A percentile compares a stretch with the other conserved stretches of the same genome.
phyloP scores from a whole-genome alignment of 2,888 invertebrate species.

The Meta bourneti region DNA sequence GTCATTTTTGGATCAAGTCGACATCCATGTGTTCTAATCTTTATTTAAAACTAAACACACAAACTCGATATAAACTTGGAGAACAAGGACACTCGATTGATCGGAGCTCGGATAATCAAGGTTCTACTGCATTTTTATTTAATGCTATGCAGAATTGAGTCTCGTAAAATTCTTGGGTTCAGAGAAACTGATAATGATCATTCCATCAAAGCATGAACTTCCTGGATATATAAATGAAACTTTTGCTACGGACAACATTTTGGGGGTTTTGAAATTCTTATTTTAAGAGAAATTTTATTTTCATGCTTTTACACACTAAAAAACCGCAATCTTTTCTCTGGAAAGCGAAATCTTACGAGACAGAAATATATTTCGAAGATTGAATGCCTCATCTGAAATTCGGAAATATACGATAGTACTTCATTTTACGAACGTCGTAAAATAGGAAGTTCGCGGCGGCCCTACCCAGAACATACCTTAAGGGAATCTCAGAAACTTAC shows the following conservation, averaged over 20 bases:
- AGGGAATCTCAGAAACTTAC: conserved; percentile 4
- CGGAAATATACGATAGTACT: conserved; percentile 36
- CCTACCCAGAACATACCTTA: conserved; percentile 23
- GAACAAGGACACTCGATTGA: no score
- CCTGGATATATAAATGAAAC: neutral
- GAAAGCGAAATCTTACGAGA: neutral
- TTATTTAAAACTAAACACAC: no score
- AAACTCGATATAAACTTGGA: no score
- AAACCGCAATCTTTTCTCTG: neutral
- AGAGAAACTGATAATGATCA: no score
- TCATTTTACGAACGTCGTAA: conserved; percentile 68
- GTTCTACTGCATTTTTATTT: no score
- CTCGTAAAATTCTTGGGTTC: no score
- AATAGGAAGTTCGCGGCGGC: conserved; percentile 34
- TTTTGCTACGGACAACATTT: neutral
- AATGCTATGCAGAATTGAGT: no score
- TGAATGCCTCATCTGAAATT: conserved; percentile 54
- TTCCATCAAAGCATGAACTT: no score
- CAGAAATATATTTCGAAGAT: conserved; percentile 29
- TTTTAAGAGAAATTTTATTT: neutral
- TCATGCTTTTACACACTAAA: neutral
- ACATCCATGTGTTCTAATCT: no score
- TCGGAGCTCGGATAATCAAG: no score
- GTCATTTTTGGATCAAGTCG: no score
- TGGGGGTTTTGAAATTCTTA: no score